Conservation (phyloP, 2,888 invertebrate species). For the Lysandra coridon region DNA sequence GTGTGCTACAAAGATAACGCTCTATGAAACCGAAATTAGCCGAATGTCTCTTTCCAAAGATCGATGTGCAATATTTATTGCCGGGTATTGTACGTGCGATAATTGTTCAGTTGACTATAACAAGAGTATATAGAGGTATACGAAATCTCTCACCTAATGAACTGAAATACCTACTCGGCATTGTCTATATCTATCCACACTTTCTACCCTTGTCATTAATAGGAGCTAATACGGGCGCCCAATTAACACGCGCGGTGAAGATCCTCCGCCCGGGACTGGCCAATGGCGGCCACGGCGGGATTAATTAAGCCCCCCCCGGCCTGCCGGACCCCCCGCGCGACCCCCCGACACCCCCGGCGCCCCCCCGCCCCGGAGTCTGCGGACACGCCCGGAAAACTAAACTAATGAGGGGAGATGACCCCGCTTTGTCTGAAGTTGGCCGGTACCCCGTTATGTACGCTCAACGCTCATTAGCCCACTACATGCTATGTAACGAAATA, state of each 20-base stretch:
- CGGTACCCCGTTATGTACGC: conserved; percentile 59
- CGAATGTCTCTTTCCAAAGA: too few relatives aligned
- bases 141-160: background rate
- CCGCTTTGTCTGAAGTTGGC: conserved; percentile 50
- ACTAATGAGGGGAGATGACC: conserved; percentile 81
- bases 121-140: background rate
- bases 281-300: conserved; percentile 78
- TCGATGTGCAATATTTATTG: too few relatives aligned
- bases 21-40: too few relatives aligned
- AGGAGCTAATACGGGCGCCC: conserved; percentile 70
- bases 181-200: conserved; percentile 37
- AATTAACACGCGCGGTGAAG: conserved; percentile 79
- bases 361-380: conserved; percentile 69
- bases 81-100: too few relatives aligned
- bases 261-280: conserved; percentile 71
- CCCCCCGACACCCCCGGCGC: conserved; percentile 43
- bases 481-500: background rate
- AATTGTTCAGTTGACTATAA: too few relatives aligned
- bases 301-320: conserved; percentile 80
- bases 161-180: conserved; percentile 36
- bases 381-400: conserved; percentile 81
- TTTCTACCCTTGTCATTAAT: conserved; percentile 63
- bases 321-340: conserved; percentile 51
- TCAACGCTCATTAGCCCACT: conserved; percentile 7
- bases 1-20: too few relatives aligned